Base-by-base conservation (phyloP, 2,888 invertebrate species). In the Malachius bipustulatus region DNA sequence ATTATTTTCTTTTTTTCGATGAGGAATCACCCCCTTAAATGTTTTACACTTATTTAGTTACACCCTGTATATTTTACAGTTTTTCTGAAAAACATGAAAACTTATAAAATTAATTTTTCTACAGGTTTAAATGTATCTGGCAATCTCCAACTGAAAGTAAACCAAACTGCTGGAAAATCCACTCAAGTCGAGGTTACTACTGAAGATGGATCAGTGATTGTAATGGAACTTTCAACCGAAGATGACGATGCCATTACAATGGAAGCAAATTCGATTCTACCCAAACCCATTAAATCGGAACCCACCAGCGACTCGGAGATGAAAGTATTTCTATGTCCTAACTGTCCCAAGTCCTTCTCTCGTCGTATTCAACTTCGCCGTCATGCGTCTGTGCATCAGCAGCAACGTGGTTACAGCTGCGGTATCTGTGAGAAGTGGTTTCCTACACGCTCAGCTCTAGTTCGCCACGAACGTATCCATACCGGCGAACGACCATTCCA, bases 401-500 rank as follows among this genome's bases (percentile, higher is more conserved):
- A 70, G 27, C 73, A 74, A 38, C 55, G 69, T 39, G 70, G 71
- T 4, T 71, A 66, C 43, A 70, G 67, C 24, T 70, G 64, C 38
- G 64, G 80, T 42, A 65, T 67, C 16, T 80, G 80, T 47, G 72
- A 74, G 39, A 74, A 77, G 56, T 72, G 71, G 65, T 72, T 82
- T 52, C 75, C 78, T 6, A 75, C 78, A 2, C 59, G 69, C 46
- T 72, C 76, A 36, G 77, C 77, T n/a, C 62, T 80, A 15, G 67
- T 71, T 26, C 70, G 82, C 1, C 82, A 83, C 57, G 69, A 69
- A 59, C 68, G 78, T 36, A 73, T 74, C 33, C 82, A 82, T 59
- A 74, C 75, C 1, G 77, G 76, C 42, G 70, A 64, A 43, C 48
- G 62, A 28, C 72, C 72, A 2, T 70, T 65, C 47, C 62, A 64